Conservation (phyloP, 2,797 vertebrate species). For the Buceros bicornis region DNA sequence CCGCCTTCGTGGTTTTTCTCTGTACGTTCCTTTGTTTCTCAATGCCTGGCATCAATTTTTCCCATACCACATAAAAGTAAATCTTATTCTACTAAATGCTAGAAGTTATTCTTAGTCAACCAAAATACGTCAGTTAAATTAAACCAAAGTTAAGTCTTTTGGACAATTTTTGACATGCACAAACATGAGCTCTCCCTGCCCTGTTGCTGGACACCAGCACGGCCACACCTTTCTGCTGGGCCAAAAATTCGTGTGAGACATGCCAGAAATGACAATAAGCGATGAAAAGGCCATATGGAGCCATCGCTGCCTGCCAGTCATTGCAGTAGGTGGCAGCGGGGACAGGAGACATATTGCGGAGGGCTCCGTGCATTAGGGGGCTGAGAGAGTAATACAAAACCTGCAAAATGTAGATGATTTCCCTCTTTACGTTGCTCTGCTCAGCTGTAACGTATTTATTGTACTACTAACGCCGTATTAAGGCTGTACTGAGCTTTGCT, state of each 20-base stretch:
- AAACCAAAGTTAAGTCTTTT: background rate
- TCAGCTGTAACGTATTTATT: background rate
- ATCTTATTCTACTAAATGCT: background rate
- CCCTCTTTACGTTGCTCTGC: background rate
- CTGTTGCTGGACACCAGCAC: constrained; percentile 1
- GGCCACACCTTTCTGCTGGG: constrained; percentile 52
- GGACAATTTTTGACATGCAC: background rate
- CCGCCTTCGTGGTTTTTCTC: background rate
- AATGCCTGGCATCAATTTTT: background rate
- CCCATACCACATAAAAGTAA: background rate
- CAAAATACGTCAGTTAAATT: background rate
- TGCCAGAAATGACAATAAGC: constrained; percentile 59
- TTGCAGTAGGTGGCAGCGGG: constrained; percentile 53
- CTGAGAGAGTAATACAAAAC: background rate
- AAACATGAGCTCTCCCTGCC: constrained; percentile 14
- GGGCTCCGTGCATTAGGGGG: background rate
- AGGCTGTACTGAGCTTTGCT: background rate
- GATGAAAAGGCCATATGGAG: constrained; percentile 68
- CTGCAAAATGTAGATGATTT: background rate
- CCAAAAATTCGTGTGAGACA: constrained; percentile 19
- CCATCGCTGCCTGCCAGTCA: constrained; percentile 54
- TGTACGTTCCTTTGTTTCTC: background rate
- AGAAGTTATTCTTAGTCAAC: background rate
- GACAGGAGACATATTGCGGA: constrained; percentile 27
- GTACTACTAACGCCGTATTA: background rate